Base-by-base conservation (phyloP, 2,113 vertebrate genomes). In the Cephalopholis sonnerati region DNA sequence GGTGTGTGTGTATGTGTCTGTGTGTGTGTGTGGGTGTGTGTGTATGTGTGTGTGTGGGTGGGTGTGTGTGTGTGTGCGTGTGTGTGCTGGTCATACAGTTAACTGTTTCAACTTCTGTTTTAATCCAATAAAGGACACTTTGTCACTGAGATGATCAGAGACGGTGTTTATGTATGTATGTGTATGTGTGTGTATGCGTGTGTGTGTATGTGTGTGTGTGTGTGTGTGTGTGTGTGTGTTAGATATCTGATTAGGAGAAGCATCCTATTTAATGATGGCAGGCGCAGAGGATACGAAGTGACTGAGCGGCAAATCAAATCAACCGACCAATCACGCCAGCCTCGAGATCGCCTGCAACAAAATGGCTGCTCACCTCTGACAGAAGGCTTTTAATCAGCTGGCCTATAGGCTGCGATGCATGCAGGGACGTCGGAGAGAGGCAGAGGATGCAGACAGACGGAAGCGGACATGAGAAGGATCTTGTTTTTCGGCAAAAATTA, bases 241-340 rank as follows among this genome's bases (percentile, higher is more conserved):
- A 20, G 80, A 87, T 83, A 91, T 92, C 77, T 85, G 89, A 93
- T 94, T 91, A 93, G 79, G 18, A 55, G 70, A 71, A 68, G 74
- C 86, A 87, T 91, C 86, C 85, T 72, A 77, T 91, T 92, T 88
- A 92, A 93, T 87, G 90, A 90, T 44, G 75, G 27, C 84, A 58
- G 79, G 83, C 57, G 5, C 62, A 74, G 73, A 78, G 77, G 82
- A 82, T 85, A 91, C 91, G 86, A 89, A 93, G 87, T 77, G 80
- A 91, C 89, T 70, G 70, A 20, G 62, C 20, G 7, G 86, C 74
- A 90, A 94, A 95, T 94, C 90, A 65, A 92, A 94, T 93, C 85
- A 92, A 50, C 24, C 25, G 7, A 86, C 74, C 84, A 90, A 93
- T 92, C 79, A 81, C 41, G 32, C 1, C 36, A n/a, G 46, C 58